phyloP scores from a whole-genome alignment of 23 tunicate genomes.

The Diplosoma virens region DNA sequence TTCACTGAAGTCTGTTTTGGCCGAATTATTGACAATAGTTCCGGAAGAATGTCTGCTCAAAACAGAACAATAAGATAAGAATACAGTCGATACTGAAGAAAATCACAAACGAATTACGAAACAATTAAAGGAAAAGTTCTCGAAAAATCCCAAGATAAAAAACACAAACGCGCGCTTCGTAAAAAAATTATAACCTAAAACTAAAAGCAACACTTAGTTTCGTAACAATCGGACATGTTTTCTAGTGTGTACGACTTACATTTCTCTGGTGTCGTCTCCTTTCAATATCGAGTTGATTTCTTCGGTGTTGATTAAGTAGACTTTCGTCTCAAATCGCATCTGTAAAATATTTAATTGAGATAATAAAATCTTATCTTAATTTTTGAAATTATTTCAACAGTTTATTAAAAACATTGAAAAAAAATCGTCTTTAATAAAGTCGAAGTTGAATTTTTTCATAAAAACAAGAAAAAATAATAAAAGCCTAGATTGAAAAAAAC shows the following conservation, averaged over 20 bases:
- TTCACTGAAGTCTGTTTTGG: constrained; percentile 61
- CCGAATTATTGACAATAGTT: constrained; percentile 51
- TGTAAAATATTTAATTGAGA: neutral
- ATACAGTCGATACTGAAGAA: no score
- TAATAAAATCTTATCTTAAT: neutral
- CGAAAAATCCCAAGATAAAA: neutral
- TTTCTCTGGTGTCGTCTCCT: constrained; percentile 25
- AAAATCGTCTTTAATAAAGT: no score
- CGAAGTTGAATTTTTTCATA: no score
- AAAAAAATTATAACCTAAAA: neutral
- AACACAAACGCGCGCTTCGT: neutral
- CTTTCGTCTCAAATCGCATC: constrained; percentile 39
- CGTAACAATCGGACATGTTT: no score
- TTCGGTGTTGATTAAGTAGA: constrained; percentile 44
- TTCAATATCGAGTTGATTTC: constrained; percentile 30
- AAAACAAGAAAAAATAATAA: no score
- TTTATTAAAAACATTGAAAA: no score
- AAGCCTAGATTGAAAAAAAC: no score
- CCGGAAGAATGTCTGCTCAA: constrained; percentile 57
- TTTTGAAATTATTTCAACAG: no score
- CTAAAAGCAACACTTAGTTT: neutral
- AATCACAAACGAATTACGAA: neutral
- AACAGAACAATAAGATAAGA: neutral
- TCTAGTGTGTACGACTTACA: constrained; percentile 27
- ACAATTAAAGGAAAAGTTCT: neutral